phyloP scores from a whole-genome alignment of 2,113 vertebrate genomes.

The Emydocephalus ijimae region DNA sequence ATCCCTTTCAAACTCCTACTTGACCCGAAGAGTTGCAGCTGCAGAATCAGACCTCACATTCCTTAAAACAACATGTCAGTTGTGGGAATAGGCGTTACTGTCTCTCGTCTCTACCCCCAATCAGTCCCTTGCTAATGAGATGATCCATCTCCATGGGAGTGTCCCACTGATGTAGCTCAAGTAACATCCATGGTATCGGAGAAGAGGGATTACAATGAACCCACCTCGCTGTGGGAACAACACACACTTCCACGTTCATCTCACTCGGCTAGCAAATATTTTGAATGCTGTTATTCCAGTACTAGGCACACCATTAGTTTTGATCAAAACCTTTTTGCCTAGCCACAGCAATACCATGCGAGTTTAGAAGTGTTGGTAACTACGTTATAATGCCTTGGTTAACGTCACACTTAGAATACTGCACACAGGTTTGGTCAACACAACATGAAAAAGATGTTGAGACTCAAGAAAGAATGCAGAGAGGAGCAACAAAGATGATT shows the following conservation, averaged over 20 bases:
- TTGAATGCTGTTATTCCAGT: neutral
- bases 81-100: constrained; percentile 64
- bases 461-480: neutral
- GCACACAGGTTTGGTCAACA: neutral
- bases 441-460: neutral
- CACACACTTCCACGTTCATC: neutral
- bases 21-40: constrained; percentile 59
- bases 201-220: constrained; percentile 52
- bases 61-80: constrained; percentile 62
- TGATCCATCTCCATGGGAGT: constrained; percentile 57
- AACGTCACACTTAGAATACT: neutral
- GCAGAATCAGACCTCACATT: constrained; percentile 62
- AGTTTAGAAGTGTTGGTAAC: neutral
- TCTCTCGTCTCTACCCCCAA: constrained; percentile 53
- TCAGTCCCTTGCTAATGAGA: constrained; percentile 54
- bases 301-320: neutral
- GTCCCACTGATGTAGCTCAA: constrained; percentile 57
- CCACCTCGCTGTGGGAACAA: constrained; percentile 47
- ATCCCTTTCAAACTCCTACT: constrained; percentile 47
- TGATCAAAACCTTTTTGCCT: neutral
- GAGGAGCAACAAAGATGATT: neutral
- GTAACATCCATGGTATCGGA: constrained; percentile 64
- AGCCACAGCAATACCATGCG: neutral
- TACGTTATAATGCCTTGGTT: neutral
- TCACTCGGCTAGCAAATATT: neutral